These are phyloP conservation scores for Drosophila pseudoobscura DNA, from an alignment of 1,140 invertebrate genomes.

Conservation along the genomic window DNA sequence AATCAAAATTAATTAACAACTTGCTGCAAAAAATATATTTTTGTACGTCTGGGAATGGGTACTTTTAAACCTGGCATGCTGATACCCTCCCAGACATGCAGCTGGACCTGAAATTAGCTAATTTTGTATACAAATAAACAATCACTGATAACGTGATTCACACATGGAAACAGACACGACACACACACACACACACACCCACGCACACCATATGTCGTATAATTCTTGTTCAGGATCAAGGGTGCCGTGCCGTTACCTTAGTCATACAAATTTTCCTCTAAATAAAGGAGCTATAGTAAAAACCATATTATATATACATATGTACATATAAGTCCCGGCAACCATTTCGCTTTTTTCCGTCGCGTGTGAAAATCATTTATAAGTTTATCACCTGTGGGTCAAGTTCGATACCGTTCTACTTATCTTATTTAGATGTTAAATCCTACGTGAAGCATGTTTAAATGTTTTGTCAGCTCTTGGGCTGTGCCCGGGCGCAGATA, in stretches of 20 bases:
- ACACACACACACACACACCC: conserved; percentile 3
- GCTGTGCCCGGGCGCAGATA: conserved; percentile 3
- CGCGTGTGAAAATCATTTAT: conserved; percentile 3
- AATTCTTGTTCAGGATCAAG: background rate
- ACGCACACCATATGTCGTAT: background rate
- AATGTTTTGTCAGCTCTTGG: background rate
- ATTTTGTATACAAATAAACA: conserved; percentile 56
- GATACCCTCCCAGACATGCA: background rate
- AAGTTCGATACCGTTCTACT: too few relatives aligned
- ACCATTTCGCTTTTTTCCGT: background rate
- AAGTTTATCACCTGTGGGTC: background rate
- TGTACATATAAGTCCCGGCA: too few relatives aligned
- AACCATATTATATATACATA: too few relatives aligned
- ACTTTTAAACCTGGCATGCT: conserved; percentile 5
- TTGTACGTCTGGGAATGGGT: background rate
- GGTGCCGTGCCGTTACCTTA: background rate
- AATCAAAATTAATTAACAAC: background rate
- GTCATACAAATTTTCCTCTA: background rate
- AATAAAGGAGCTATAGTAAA: background rate
- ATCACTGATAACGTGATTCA: conserved; percentile 32
- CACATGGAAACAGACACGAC: background rate
- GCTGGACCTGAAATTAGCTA: conserved; percentile 37
- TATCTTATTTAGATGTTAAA: too few relatives aligned
- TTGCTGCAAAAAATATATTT: background rate
- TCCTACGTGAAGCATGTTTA: too few relatives aligned